A percentile compares a stretch with the other conserved stretches of the same genome.
phyloP scores from a whole-genome alignment of 2,888 invertebrate genomes.

The Lamellibrachia satsuma region DNA sequence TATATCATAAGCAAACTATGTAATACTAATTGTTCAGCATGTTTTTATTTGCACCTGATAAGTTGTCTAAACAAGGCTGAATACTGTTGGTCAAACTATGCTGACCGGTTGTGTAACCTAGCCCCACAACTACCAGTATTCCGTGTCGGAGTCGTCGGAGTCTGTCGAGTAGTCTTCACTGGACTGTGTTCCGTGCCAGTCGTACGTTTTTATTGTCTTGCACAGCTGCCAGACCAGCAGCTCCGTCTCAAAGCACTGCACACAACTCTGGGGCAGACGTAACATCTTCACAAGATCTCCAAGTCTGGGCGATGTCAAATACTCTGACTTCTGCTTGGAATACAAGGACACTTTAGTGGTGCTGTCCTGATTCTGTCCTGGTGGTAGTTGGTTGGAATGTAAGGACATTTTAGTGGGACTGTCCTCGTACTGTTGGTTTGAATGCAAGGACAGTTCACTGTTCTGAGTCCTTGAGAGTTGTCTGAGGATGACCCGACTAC shows the following conservation, averaged over 20 bases:
- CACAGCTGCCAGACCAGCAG: neutral
- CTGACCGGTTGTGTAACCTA: neutral
- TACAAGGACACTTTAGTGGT: neutral
- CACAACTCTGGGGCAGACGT: neutral
- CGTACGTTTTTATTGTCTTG: neutral
- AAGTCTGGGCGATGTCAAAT: neutral
- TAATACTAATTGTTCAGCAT: neutral
- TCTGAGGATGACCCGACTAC: neutral
- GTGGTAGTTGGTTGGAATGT: too few species aligned
- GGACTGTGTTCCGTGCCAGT: neutral
- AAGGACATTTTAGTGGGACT: too few species aligned
- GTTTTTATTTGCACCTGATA: neutral
- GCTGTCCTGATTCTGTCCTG: neutral
- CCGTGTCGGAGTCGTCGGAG: neutral
- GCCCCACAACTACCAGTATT: slow-evolving; percentile 17
- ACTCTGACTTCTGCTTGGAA: neutral
- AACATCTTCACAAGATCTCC: neutral
- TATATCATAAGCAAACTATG: neutral
- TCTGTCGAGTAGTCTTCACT: neutral
- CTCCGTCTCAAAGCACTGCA: neutral
- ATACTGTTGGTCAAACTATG: neutral
- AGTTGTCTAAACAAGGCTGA: neutral
- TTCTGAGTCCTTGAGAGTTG: neutral
- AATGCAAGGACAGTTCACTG: neutral
- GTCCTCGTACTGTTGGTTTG: neutral